Conservation (phyloP, 2,888 invertebrate genomes). For the Tromatobia lineatoria region DNA sequence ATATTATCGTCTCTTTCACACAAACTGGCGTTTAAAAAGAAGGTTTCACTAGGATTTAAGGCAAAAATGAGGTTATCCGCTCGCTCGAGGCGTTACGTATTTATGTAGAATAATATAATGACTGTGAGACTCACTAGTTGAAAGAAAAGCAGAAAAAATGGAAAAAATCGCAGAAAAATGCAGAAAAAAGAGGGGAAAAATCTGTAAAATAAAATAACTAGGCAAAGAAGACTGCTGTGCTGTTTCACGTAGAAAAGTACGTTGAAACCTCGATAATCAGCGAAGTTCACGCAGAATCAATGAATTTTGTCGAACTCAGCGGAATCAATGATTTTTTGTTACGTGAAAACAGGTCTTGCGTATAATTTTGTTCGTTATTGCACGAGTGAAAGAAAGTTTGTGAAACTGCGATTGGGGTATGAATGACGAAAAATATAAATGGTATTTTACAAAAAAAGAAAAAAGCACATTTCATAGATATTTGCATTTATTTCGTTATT, state of each 20-base stretch:
- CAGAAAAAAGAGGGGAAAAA: constrained; percentile 15
- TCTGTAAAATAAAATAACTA: constrained; percentile 29
- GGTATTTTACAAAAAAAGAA: constrained; percentile 39
- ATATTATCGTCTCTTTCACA: neutral
- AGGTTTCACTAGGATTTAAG: no score
- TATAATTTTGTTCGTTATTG: constrained; percentile 40
- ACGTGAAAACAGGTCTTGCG: constrained; percentile 16
- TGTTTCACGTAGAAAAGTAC: neutral
- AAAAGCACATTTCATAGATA: neutral
- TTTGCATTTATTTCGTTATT: neutral
- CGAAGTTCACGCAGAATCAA: constrained; percentile 11
- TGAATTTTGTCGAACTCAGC: constrained; percentile 16
- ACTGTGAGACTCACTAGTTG: constrained; percentile 17
- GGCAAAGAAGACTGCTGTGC: constrained; percentile 9
- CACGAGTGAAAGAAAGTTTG: constrained; percentile 36
- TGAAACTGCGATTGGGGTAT: constrained; percentile 21
- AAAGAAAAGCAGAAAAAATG: neutral
- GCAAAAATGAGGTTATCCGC: constrained; percentile 1
- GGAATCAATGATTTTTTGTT: constrained; percentile 46
- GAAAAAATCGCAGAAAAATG: neutral
- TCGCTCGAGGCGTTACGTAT: constrained; percentile 40
- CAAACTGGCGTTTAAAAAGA: neutral
- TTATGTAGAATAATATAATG: constrained; percentile 52
- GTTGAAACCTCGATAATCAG: constrained; percentile 21
- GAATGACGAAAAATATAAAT: constrained; percentile 53